Percentiles rank a stretch among this genome's conserved stretches.
Conservation (phyloP, 2,113 vertebrate genomes). For the western clawed frog (Xenopus tropicalis) region UCB_Xtro_10.0 CM004452.2:2916001-2916500, state of each 20-base stretch:
- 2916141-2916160: constrained; percentile 67
- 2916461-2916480: no score
- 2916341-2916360: constrained; percentile 74
- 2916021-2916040: constrained; percentile 64
- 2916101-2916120: constrained; percentile 64
- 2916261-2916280: no score
- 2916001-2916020: constrained; percentile 52
- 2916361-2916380: constrained; percentile 65
- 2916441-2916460: constrained; percentile 37
- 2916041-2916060: constrained; percentile 71
- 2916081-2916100: constrained; percentile 67
- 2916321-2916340: constrained; percentile 67
- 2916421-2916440: constrained; percentile 61
- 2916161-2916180: constrained; percentile 32
- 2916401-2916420: constrained; percentile 67
- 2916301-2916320: constrained; percentile 69
- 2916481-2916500: no score
- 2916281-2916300: constrained; percentile 68
- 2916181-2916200: no score
- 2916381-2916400: constrained; percentile 68
- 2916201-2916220: no score
- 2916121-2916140: constrained; percentile 60
- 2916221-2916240: no score
- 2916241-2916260: no score
- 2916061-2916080: constrained; percentile 70